phyloP scores from a whole-genome alignment of 2,113 vertebrate species.

The Plotosus lineatus region DNA sequence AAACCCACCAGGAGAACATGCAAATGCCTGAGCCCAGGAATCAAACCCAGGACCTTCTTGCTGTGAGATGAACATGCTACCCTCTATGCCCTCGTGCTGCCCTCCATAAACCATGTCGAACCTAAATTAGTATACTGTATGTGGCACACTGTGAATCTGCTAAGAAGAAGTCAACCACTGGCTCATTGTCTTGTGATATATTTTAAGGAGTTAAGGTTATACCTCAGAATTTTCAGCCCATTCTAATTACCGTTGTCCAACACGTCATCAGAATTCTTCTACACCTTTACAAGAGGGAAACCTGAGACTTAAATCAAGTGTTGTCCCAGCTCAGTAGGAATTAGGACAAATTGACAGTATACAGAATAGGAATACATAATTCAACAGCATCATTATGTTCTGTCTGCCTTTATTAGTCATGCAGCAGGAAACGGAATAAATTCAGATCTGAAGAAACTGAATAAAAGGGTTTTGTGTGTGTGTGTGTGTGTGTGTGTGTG shows the following conservation, averaged over 20 bases:
- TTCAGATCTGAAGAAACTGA: background rate
- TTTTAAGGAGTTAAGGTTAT: slow-evolving; percentile 23
- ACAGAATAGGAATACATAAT: slow-evolving; percentile 44
- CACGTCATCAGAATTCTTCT: slow-evolving; percentile 5
- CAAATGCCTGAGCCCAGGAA: too few species aligned
- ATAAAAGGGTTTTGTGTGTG: slow-evolving; percentile 17
- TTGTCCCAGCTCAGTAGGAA: slow-evolving; percentile 33
- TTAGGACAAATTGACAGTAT: slow-evolving; percentile 36
- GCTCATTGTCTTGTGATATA: slow-evolving; percentile 9
- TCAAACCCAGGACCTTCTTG: too few species aligned
- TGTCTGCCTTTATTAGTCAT: slow-evolving; percentile 23
- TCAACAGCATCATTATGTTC: slow-evolving; percentile 21
- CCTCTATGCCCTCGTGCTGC: too few species aligned
- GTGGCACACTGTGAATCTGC: background rate
- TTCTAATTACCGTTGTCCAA: slow-evolving; percentile 43
- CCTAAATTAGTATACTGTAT: slow-evolving; percentile 23
- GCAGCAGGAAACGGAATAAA: slow-evolving; percentile 22
- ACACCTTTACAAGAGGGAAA: slow-evolving; percentile 16
- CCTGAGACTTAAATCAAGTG: slow-evolving; percentile 25
- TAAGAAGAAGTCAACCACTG: slow-evolving; percentile 14
- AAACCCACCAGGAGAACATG: too few species aligned
- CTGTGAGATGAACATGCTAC: too few species aligned
- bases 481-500: slow-evolving; percentile 16
- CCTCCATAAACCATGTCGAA: background rate
- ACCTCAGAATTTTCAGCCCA: slow-evolving; percentile 28